Conservation (phyloP, 2,797 vertebrate genomes). For the Anabas testudineus region DNA sequence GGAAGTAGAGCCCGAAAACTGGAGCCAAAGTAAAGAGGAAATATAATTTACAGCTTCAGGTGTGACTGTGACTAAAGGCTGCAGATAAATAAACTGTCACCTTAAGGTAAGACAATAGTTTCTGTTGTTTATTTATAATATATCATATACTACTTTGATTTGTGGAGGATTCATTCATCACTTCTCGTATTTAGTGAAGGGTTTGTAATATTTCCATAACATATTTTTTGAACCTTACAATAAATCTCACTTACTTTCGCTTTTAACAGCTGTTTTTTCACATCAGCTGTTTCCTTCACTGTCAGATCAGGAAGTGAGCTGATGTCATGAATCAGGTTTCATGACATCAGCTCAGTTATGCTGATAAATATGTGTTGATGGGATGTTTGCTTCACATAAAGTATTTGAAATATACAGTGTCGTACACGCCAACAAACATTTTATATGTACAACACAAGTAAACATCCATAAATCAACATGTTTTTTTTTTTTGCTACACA, state of each 20-base stretch:
- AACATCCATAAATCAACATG: no score
- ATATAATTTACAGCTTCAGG: no score
- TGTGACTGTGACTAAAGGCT: background rate
- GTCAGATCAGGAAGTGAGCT: background rate
- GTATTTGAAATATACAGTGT: no score
- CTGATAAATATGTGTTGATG: background rate
- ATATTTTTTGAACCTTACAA: no score
- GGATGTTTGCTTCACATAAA: background rate
- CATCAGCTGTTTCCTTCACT: background rate
- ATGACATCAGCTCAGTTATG: background rate
- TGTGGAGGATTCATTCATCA: no score
- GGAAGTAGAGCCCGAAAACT: background rate
- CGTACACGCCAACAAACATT: no score
- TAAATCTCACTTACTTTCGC: no score
- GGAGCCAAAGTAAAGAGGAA: background rate
- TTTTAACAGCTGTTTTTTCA: background rate
- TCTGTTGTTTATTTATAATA: background rate
- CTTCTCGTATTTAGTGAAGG: no score
- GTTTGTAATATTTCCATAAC: no score
- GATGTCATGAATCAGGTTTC: no score
- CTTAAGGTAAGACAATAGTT: background rate
- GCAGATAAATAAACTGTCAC: background rate
- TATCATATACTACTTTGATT: no score
- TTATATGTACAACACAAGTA: no score
- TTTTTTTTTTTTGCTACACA: background rate